A percentile compares a stretch with the other conserved stretches of the same genome.
Conservation (phyloP, 2,888 invertebrate genomes). For the Alitta virens region DNA sequence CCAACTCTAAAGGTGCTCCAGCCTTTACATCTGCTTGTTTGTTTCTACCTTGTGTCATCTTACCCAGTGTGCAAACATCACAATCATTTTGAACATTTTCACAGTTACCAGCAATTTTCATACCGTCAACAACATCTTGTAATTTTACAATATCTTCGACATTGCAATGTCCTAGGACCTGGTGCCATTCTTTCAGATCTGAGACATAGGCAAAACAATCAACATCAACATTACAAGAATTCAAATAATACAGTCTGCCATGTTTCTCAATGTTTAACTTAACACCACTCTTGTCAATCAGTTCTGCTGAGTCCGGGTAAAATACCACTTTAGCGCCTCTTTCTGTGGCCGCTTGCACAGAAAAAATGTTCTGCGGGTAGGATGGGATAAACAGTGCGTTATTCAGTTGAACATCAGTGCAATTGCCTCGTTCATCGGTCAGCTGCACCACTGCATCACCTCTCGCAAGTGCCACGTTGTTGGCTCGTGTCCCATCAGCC, state of each 20-base stretch:
- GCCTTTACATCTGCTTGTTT: too few species aligned
- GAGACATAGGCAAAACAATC: too few species aligned
- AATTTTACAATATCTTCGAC: too few species aligned
- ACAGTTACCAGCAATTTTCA: too few species aligned
- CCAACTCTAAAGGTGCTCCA: too few species aligned
- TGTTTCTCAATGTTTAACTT: background rate
- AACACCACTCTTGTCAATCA: background rate
- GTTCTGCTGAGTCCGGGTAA: background rate
- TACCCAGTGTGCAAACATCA: too few species aligned
- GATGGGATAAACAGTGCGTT: slow-evolving; percentile 26
- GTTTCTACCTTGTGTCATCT: too few species aligned
- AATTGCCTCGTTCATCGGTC: background rate
- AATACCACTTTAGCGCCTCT: slow-evolving; percentile 20
- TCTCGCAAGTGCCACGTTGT: slow-evolving; percentile 2
- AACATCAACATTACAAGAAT: background rate
- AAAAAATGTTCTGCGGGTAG: slow-evolving; percentile 26
- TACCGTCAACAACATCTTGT: too few species aligned
- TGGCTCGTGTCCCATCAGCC: slow-evolving; percentile 1
- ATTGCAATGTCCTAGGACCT: too few species aligned
- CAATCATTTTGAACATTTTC: too few species aligned
- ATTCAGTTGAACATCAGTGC: slow-evolving; percentile 9
- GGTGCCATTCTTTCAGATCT: too few species aligned
- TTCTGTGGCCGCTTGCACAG: slow-evolving; percentile 24
- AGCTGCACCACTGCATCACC: background rate
- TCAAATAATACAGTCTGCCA: slow-evolving; percentile 3